Conservation (phyloP, 1,140 invertebrate genomes). For the Cotesia glomerata region DNA sequence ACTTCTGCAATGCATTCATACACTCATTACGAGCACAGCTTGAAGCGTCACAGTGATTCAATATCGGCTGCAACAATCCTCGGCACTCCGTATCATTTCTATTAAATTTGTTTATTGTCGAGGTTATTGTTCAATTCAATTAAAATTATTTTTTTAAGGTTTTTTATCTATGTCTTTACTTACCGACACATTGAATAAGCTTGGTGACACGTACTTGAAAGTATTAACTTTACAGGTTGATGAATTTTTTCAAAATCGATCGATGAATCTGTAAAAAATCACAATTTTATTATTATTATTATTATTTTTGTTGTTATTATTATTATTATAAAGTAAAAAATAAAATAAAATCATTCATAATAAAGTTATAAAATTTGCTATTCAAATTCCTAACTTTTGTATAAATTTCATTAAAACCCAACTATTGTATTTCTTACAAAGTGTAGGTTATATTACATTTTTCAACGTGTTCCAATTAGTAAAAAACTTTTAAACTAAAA, state of each 20-base stretch:
- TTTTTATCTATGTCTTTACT: conserved; percentile 36
- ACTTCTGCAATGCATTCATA: conserved; percentile 84
- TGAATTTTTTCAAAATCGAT: conserved; percentile 49
- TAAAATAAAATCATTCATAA: no score
- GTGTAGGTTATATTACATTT: no score
- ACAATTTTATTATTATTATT: conserved; percentile 14
- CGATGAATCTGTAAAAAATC: conserved; percentile 33
- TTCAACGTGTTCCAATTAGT: no score
- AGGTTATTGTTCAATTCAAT: neutral
- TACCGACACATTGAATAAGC: conserved; percentile 61
- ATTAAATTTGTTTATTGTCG: conserved; percentile 17
- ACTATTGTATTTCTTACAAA: no score
- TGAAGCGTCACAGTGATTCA: conserved; percentile 78
- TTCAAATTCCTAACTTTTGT: no score
- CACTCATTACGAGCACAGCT: conserved; percentile 83
- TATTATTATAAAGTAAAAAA: no score
- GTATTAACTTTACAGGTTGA: conserved; percentile 52
- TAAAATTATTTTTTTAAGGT: neutral
- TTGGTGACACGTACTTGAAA: conserved; percentile 60
- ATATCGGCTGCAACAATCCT: conserved; percentile 76
- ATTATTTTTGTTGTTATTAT: no score
- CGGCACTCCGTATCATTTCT: conserved; percentile 80
- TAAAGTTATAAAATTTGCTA: no score
- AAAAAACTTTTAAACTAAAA: no score
- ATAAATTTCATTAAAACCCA: no score